Conservation (phyloP, 2,888 invertebrate species). For the Onthophagus sagittarius region DNA sequence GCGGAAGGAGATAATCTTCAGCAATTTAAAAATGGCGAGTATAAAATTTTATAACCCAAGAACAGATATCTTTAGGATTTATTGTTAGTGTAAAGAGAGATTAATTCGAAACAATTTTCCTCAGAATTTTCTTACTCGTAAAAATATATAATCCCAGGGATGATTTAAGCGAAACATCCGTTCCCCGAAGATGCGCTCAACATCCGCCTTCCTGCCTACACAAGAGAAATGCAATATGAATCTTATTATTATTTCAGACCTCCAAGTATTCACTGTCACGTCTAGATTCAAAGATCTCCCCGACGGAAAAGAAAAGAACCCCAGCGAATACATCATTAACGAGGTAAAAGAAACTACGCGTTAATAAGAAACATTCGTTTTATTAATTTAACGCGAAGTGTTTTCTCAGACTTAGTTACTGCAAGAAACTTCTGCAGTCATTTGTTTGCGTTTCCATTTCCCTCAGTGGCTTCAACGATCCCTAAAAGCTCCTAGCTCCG, state of each 20-base stretch:
- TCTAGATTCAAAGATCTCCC: conserved; percentile 4
- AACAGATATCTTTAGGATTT: background rate
- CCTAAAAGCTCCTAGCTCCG: background rate
- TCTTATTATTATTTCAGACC: conserved; percentile 13
- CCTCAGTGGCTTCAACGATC: background rate
- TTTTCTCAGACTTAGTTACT: background rate
- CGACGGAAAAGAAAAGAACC: background rate
- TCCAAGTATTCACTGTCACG: conserved; percentile 19
- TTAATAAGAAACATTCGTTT: background rate
- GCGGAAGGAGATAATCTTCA: background rate
- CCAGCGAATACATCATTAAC: conserved; percentile 10
- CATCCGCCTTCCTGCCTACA: background rate
- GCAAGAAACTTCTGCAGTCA: background rate
- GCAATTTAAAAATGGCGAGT: conserved; percentile 1
- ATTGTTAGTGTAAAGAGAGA: background rate
- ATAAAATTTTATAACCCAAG: conserved; percentile 41
- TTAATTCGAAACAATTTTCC: conserved; percentile 3
- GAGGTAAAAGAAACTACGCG: conserved; percentile 10
- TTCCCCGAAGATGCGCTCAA: too few species aligned
- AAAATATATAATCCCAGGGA: background rate
- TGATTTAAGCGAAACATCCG: too few species aligned
- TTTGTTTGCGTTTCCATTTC: background rate
- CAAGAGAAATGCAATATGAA: background rate
- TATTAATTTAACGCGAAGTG: background rate
- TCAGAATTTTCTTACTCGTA: background rate